Base-by-base conservation (phyloP, 2,797 vertebrate species). In the Limosa lapponica region DNA sequence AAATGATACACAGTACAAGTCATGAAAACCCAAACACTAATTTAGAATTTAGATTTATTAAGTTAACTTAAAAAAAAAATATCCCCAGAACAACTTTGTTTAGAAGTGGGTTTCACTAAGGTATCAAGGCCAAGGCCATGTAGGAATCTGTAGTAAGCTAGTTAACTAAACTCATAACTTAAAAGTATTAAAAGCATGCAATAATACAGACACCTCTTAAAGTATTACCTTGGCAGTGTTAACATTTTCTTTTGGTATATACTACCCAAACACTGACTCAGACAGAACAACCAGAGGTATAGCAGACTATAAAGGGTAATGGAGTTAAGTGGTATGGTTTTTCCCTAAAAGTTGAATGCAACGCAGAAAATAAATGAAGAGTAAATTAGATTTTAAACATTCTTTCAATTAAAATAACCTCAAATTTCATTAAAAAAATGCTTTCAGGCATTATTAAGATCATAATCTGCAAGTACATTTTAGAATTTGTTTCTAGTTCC, bases 391-490 rank as follows among this genome's bases (percentile, higher is more conserved):
- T 79, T 86, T 83, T 59, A 81, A 86, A 86, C 17, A 91, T 44
- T 74, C 48, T 89, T 92, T 89, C 67, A 88, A 93, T 85, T 94
- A 91, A 78, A 95, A 89, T 57, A 93, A 95, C 75, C 49, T 82
- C 48, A 61, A 66, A 67, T 88, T 90, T 93, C 32, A 92, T 95
- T 70, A 3, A 0, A 75, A 91, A 88, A 94, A 64, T 39, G 69
- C 65, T 95, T 89, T 81, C 67, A 74, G 84, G 74, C 59, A 89
- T 93, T 65, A 88, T 92, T 82, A 87, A 94, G 85, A 93, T 83
- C 1, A 3, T 43, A 91, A 95, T 95, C 84, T 83, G 25, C 37
- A 85, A 85, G 64, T 14, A 46, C 34, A 52, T 78, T 87, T 82
- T 66, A 81, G 64, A 77, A 75, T 90, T 85, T 92, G 25, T 83